Percentiles rank a stretch among this genome's conserved stretches.
Evolutionary conservation across 2,888 invertebrate species (phyloP).

Genomic region (Heliconius ethilla): DNA sequence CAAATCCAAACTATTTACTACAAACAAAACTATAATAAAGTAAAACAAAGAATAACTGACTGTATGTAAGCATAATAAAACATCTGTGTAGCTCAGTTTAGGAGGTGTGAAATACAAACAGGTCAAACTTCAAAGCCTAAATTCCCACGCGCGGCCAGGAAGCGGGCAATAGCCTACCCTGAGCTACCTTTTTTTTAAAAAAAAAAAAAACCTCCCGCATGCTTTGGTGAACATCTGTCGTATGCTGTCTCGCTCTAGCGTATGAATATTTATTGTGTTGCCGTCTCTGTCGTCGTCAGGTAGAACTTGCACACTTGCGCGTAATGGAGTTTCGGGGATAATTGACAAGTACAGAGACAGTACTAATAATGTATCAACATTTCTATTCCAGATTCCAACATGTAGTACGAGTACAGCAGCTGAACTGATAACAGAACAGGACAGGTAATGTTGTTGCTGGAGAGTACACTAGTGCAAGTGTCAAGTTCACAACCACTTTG

Average conservation of each 20-base stretch:
- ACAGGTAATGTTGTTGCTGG: slow-evolving; percentile 9
- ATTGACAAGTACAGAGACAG: slow-evolving; percentile 39
- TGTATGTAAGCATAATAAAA: slow-evolving; percentile 30
- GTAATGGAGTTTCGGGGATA: slow-evolving; percentile 38
- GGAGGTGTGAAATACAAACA: slow-evolving; percentile 48
- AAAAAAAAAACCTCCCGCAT: slow-evolving; percentile 70
- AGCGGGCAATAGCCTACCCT: slow-evolving; percentile 50
- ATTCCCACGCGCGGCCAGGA: slow-evolving; percentile 64
- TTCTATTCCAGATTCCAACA: slow-evolving; percentile 13
- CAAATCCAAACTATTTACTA: not conserved
- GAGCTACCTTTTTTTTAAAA: slow-evolving; percentile 51
- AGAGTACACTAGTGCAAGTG: not conserved
- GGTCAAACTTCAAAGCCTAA: slow-evolving; percentile 42
- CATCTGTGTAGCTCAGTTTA: slow-evolving; percentile 42
- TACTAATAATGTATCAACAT: slow-evolving; percentile 7
- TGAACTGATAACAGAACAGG: slow-evolving; percentile 13
- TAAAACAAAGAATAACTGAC: not conserved
- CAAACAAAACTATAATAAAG: not conserved
- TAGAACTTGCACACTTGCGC: slow-evolving; percentile 49
- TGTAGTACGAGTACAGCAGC: not conserved
- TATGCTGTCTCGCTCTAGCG: slow-evolving; percentile 49
- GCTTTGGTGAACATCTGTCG: slow-evolving; percentile 75
- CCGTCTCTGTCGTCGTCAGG: slow-evolving; percentile 53
- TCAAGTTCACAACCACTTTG: slow-evolving; percentile 12
- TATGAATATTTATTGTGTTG: slow-evolving; percentile 28